Evolutionary conservation across 2,797 vertebrate genomes (phyloP).

Genomic region (Psittacula echo): DNA sequence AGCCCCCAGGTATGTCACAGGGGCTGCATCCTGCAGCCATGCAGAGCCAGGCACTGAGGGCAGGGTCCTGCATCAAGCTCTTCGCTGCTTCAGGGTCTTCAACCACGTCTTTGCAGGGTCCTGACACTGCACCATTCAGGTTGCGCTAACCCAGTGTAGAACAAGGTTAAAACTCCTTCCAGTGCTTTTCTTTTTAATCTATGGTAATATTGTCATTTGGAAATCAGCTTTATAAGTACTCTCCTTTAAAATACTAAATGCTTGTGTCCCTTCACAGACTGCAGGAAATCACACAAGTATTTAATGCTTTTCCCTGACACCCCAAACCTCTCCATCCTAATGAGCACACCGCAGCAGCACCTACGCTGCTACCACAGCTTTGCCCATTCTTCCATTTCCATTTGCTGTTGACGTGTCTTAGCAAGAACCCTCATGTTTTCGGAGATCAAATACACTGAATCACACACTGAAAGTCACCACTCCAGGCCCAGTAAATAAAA

Average conservation of each 20-base stretch:
- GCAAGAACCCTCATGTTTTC: not conserved
- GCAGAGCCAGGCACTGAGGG: not conserved
- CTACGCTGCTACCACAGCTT: not conserved
- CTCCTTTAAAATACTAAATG: not conserved
- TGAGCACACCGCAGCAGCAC: not conserved
- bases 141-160: not conserved
- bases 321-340: not conserved
- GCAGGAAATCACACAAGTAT: not conserved
- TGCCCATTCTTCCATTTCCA: not conserved
- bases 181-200: not conserved
- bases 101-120: not conserved
- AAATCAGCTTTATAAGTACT: not conserved
- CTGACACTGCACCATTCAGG: not conserved
- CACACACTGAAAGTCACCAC: not conserved
- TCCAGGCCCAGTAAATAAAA: not conserved
- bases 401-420: not conserved
- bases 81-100: not conserved
- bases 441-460: not conserved
- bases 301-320: not conserved
- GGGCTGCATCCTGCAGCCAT: not conserved
- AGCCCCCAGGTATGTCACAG: accelerated
- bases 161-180: not conserved
- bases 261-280: not conserved
- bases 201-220: not conserved
- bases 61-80: not conserved